Base-by-base conservation (phyloP, 2,888 invertebrate genomes). In the Scaptomyza cyrtandrae region DNA sequence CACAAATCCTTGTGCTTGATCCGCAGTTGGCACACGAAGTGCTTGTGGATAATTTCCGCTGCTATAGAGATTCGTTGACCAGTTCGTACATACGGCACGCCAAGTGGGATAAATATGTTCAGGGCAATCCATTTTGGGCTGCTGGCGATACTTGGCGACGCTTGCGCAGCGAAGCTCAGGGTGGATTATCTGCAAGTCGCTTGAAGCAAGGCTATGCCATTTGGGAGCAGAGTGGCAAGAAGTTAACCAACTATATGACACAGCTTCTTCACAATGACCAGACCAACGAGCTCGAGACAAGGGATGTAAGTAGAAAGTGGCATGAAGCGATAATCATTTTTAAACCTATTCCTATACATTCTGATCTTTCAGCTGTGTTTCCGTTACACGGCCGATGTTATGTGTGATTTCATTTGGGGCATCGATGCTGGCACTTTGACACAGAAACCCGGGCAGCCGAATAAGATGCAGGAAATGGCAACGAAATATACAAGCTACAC, bases 141-240 rank as follows among this genome's bases (percentile, higher is more conserved):
- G 91, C 90, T 35, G 93, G 93, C 0, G 78, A 91, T 16, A 89
- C 91, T 70, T 93, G 94, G 94, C 92, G 93, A 55, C 88, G 88
- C 0, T 80, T 92, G 10, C 90, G 94, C n/a, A 72, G 81, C 0
- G 92, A 93, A 63, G 79, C 93, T 10, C 92, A 93, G 29, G 91
- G 93, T 0, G 92, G 92, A 1, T 91, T 94, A 41, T 93, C 93
- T 0, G 90, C 90, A 1, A 92, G 91, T 52, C 78, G 89, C 13
- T 50, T 89, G 0, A 85, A 78, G 41, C 71, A 70, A 27, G 86
- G 84, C 13, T 90, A 68, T 46, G 75, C 75, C 37, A 88, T 90
- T 35, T 88, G 89, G 74, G 57, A 75, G 27, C 58, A 79, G n/a
- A 82, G 80, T 6, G 80, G 86, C 11, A 63, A 62, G 7, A 87